Evolutionary conservation across 1,140 invertebrate genomes (phyloP).

Genomic region (Microplitis demolitor): DNA sequence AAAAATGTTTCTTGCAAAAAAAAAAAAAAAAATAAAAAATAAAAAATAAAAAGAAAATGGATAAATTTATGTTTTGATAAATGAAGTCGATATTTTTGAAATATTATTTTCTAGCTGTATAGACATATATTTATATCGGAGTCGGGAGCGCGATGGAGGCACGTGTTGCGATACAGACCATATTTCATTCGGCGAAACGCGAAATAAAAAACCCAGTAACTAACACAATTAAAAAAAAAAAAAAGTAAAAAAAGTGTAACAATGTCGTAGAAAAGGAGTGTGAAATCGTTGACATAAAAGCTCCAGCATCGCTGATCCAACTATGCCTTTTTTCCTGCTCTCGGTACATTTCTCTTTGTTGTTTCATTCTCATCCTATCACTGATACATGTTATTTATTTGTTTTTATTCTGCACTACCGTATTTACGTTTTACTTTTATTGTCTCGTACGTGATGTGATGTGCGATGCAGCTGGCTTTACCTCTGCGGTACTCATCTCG

Average conservation of each 20-base stretch:
- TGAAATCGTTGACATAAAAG: conserved; percentile 33
- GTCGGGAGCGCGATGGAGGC: background rate
- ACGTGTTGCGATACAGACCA: background rate
- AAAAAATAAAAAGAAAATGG: background rate
- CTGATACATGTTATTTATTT: too few species aligned
- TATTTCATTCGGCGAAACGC: background rate
- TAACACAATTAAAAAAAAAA: background rate
- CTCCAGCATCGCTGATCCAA: conserved; percentile 3
- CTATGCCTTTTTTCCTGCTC: conserved; percentile 31
- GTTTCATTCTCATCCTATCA: too few species aligned
- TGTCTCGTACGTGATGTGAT: too few species aligned
- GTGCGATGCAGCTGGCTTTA: too few species aligned
- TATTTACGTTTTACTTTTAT: too few species aligned
- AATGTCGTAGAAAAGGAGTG: conserved; percentile 30
- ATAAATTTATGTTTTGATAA: background rate
- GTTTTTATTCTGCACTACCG: too few species aligned
- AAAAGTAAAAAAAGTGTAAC: background rate
- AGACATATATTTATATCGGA: conserved; percentile 25
- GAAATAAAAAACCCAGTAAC: too few species aligned
- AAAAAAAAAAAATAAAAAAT: background rate
- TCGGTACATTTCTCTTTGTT: too few species aligned
- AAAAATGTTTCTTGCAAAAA: too few species aligned
- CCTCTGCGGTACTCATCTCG: too few species aligned
- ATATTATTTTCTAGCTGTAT: conserved; percentile 29
- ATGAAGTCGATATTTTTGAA: conserved; percentile 2